Evolutionary conservation across 35 echinoderm and acorn worm genomes (phyloP), one percentile per base, ranked within the genome.

Genomic region (Apostichopus californicus): DNA sequence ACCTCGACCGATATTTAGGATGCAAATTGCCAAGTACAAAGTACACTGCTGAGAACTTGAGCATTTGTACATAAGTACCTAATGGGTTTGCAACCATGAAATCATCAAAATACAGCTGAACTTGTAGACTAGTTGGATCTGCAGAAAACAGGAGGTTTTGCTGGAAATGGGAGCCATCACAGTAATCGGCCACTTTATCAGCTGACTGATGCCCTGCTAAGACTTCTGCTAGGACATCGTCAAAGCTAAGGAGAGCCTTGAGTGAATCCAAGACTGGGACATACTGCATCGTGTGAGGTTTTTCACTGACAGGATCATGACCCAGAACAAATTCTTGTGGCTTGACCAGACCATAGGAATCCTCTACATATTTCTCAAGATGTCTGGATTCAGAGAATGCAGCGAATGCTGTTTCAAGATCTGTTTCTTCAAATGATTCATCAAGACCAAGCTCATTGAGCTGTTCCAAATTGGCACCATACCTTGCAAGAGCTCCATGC

Each of bases 41-140:
- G 81, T 92, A 92, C 17, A 83, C 73, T 59, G 78, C 80, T 61
- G 78, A 68, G 18, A 92, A 55, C 55, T 92, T 92, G 17, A 83
- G 46, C 58, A 46, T 85, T 26, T 86, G 60, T 46, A 83, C 91
- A 54, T 92, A 57, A 5, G 78, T 83, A 0, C 91, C 91, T 15
- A 92, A 15, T 54, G 64, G 91, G 23, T 92, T 92, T 14, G 79
- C 79, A 6, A 92, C 79, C 0, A 58, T 83, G 15, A 92, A 92
- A 25, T 92, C 91, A 92, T 92, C 91, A 55, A 26, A 72, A 83
- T 83, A 84, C 9, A 83, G 28, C 54, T 90, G 88, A 11, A 90
- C 20, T 53, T 90, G 88, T 18, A 90, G 15, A 56, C 88, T 90
- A 10, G 13, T 4, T 25, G 68, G 24, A 1, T 77, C 53, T 4